These are phyloP conservation scores for Eupithecia subfuscata DNA, from an alignment of 2,888 invertebrate genomes.

Conservation along the genomic window DNA sequence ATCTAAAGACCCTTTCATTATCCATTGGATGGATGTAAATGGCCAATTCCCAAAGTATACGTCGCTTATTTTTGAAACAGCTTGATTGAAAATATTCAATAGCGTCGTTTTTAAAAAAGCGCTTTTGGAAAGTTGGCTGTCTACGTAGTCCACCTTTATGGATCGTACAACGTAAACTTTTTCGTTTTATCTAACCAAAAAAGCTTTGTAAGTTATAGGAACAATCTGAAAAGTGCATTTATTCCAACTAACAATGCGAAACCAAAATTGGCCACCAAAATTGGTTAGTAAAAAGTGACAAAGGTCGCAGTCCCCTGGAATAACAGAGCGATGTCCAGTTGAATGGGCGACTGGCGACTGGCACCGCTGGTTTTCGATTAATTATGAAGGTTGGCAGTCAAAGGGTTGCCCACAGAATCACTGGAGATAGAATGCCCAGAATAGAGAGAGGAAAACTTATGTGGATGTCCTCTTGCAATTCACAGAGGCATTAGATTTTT, in stretches of 20 bases:
- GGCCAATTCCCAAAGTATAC: too few species aligned
- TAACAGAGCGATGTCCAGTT: slow-evolving; percentile 54
- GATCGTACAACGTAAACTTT: not conserved
- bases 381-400: slow-evolving; percentile 55
- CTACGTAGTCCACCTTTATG: not conserved
- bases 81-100: too few species aligned
- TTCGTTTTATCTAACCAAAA: not conserved
- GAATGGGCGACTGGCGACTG: slow-evolving; percentile 42
- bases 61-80: too few species aligned
- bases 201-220: not conserved
- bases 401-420: slow-evolving; percentile 31
- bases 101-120: not conserved
- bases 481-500: too few species aligned
- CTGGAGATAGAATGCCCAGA: slow-evolving; percentile 4
- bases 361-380: slow-evolving; percentile 56
- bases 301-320: slow-evolving; percentile 49
- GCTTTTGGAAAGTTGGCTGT: not conserved
- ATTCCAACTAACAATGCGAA: not conserved
- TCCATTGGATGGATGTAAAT: too few species aligned
- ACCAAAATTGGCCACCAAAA: slow-evolving; percentile 13
- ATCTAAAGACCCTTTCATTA: too few species aligned
- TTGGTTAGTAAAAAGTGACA: slow-evolving; percentile 50
- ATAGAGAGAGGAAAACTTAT: not conserved
- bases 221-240: slow-evolving; percentile 1
- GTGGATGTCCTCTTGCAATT: too few species aligned